These are phyloP conservation scores for Martes martes DNA, from an alignment of 2,113 vertebrate species.

Conservation along the genomic window DNA sequence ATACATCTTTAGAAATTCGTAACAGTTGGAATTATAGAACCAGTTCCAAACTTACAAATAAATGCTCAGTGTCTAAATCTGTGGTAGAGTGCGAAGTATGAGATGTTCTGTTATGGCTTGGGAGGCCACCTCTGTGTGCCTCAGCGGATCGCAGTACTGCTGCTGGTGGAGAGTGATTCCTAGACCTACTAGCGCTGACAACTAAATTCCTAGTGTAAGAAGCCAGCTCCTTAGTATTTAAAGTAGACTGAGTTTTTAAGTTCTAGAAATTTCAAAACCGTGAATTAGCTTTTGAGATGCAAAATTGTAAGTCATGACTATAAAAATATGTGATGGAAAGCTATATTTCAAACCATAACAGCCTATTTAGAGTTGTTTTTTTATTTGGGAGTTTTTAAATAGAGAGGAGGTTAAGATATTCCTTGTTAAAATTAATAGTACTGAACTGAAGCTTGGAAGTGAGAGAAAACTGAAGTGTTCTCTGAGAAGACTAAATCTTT, in stretches of 20 bases:
- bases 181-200: conserved; percentile 53
- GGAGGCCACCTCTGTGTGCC: conserved; percentile 69
- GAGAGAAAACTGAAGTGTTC: conserved; percentile 61
- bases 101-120: conserved; percentile 77
- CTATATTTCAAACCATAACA: conserved; percentile 74
- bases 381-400: conserved; percentile 49
- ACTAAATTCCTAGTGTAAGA: conserved; percentile 59
- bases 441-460: conserved; percentile 62
- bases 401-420: conserved; percentile 37
- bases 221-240: conserved; percentile 66
- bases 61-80: conserved; percentile 83
- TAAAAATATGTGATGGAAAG: conserved; percentile 76
- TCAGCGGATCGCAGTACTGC: conserved; percentile 57
- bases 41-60: conserved; percentile 80
- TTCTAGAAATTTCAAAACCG: conserved; percentile 76
- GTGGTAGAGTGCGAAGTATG: conserved; percentile 82
- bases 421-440: conserved; percentile 64
- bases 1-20: conserved; percentile 86
- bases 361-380: conserved; percentile 57
- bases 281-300: conserved; percentile 74
- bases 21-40: conserved; percentile 81
- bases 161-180: conserved; percentile 21
- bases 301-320: conserved; percentile 70
- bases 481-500: conserved; percentile 75
- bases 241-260: conserved; percentile 70